Base-by-base conservation (phyloP, 2,797 vertebrate genomes). In the Thalassophryne amazonica region DNA sequence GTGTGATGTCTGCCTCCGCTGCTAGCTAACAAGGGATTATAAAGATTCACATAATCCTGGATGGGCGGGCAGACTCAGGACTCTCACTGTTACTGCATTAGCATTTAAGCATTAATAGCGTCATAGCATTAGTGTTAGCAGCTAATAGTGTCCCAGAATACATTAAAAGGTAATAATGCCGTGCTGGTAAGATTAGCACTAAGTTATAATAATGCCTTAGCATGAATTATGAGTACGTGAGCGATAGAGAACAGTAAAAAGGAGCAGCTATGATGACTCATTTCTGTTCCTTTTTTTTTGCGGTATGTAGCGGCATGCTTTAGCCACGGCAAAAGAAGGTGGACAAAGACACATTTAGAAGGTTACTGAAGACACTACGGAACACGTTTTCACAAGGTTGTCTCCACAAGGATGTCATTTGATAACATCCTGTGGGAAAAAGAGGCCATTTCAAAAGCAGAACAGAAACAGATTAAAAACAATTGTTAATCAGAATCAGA, bases 1-100 rank as follows among this genome's bases (percentile, higher is more conserved):
- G 81, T 78, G 76, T 82, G 83, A 84, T 84, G 69, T 78, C 60
- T 80, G 74, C 76, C 83, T 73, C 71, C 21, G 47, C 80, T 72
- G 75, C 68, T 73, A 67, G 76, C 85, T 87, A 86, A 87, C 84
- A 83, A 84, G 76, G 79, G 82, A 88, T 88, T 88, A 85, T 55
- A 67, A 66, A 76, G 73, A 72, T 68, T 65, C 60, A 52, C 63
- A 69, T 88, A 87, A 88, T 87, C 85, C 79, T 70, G 66, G 60
- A 80, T 81, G 80, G 86, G 81, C 66, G 85, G 77, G 76, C 72
- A 62, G 79, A 81, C 80, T 83, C 84, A 83, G 84, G 77, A 83
- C 71, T 82, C 78, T 78, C 79, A 79, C 73, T 84, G 84, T 77
- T 78, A 69, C 75, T 67, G 82, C 78, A 87, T 86, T 78, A 83